phyloP scores from a whole-genome alignment of 2,888 invertebrate species.

The Napeogenes sylphis region DNA sequence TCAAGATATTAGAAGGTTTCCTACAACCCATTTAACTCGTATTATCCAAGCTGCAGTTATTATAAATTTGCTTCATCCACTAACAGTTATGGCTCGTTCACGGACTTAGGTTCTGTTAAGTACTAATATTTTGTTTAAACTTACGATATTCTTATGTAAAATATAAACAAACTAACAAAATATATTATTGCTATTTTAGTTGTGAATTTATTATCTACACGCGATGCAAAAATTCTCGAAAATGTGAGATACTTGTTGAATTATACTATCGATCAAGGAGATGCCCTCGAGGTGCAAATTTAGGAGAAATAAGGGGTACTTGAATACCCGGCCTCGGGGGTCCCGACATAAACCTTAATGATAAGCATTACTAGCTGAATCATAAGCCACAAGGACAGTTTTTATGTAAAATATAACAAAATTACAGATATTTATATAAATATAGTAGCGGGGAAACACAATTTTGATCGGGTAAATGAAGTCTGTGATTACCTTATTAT shows the following conservation, averaged over 20 bases:
- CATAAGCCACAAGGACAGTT: slow-evolving; percentile 59
- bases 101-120: slow-evolving; percentile 8
- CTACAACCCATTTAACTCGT: slow-evolving; percentile 48
- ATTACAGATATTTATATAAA: slow-evolving; percentile 22
- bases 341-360: slow-evolving; percentile 55
- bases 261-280: slow-evolving; percentile 72
- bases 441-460: neutral
- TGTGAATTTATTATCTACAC: neutral
- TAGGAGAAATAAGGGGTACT: slow-evolving; percentile 70
- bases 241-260: slow-evolving; percentile 57
- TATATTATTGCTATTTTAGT: neutral
- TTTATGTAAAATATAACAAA: slow-evolving; percentile 28
- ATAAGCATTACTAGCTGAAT: slow-evolving; percentile 54
- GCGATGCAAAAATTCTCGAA: slow-evolving; percentile 31
- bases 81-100: slow-evolving; percentile 20
- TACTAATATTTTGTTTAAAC: slow-evolving; percentile 4
- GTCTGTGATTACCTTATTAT: neutral
- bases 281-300: slow-evolving; percentile 68
- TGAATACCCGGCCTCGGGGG: slow-evolving; percentile 63
- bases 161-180: neutral
- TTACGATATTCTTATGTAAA: neutral
- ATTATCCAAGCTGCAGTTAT: slow-evolving; percentile 37
- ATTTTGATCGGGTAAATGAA: neutral
- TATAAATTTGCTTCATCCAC: slow-evolving; percentile 22
- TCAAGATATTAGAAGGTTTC: slow-evolving; percentile 46